Conservation (phyloP, 2,888 invertebrate species). For the Amblyteles armatorius region DNA sequence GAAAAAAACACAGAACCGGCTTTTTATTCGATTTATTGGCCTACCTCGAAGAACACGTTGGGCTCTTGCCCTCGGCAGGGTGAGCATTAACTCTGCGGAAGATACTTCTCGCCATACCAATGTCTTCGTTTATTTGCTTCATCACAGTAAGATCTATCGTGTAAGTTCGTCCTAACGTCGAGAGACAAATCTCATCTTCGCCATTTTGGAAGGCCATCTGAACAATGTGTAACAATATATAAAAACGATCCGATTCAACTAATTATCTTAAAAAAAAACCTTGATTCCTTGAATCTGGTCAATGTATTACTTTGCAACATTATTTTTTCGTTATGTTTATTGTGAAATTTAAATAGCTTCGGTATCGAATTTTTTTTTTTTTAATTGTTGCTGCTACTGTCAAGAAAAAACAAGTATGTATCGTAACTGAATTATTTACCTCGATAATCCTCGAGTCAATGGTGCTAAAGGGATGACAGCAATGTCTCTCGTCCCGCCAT, state of each 20-base stretch:
- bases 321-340: no score
- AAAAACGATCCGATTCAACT: neutral
- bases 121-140: constrained; percentile 99
- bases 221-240: constrained; percentile 38
- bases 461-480: constrained; percentile 96
- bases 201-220: constrained; percentile 95
- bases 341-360: no score
- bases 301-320: no score
- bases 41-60: constrained; percentile 82
- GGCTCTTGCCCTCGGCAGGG: constrained; percentile 84
- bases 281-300: neutral
- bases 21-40: neutral
- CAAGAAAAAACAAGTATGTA: no score
- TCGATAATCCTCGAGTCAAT: constrained; percentile 98
- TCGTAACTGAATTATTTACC: constrained; percentile 83
- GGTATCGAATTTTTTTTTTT: no score
- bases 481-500: constrained; percentile 97
- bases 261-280: neutral
- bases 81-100: constrained; percentile 92
- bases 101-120: constrained; percentile 96
- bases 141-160: constrained; percentile 98
- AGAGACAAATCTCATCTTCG: constrained; percentile 97
- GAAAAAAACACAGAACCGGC: constrained; percentile 18
- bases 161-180: constrained; percentile 96
- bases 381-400: no score